Evolutionary conservation across 1,140 invertebrate genomes (phyloP).

Genomic region (Megathymus violae): DNA sequence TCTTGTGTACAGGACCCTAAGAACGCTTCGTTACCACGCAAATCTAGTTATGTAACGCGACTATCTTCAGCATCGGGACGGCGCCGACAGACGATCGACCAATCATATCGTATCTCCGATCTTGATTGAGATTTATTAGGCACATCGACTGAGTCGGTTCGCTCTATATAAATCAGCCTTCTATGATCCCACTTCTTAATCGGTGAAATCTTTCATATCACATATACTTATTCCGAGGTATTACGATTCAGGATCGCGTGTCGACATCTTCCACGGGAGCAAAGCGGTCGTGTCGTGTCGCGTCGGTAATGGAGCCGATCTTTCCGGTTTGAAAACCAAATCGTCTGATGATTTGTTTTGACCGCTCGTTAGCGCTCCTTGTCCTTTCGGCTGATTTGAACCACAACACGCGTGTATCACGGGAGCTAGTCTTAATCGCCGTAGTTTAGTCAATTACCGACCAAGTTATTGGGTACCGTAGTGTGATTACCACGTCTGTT

Average conservation of each 20-base stretch:
- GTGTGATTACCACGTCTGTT: not conserved
- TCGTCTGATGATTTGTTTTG: constrained; percentile 65
- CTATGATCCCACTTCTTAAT: constrained; percentile 40
- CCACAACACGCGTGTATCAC: constrained; percentile 8
- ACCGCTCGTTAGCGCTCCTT: constrained; percentile 64
- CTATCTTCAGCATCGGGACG: constrained; percentile 57
- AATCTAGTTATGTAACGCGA: constrained; percentile 70
- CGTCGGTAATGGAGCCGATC: constrained; percentile 47
- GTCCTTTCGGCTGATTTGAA: constrained; percentile 32
- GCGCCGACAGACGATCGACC: constrained; percentile 71
- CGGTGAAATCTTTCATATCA: constrained; percentile 16
- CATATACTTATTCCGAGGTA: constrained; percentile 27
- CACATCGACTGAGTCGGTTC: constrained; percentile 55
- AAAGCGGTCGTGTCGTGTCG: constrained; percentile 14
- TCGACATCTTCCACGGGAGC: constrained; percentile 5
- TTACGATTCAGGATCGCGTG: constrained; percentile 25
- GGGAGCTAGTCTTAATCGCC: constrained; percentile 9
- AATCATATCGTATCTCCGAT: constrained; percentile 74
- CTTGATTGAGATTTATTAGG: constrained; percentile 81
- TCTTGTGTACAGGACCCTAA: too few species aligned
- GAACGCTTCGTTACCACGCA: constrained; percentile 62
- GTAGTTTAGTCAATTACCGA: not conserved
- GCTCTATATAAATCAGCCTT: constrained; percentile 70
- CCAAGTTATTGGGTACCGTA: not conserved
- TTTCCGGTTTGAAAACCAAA: constrained; percentile 54